Conservation (phyloP, 2,888 invertebrate species). For the Isoperla grammatica region DNA sequence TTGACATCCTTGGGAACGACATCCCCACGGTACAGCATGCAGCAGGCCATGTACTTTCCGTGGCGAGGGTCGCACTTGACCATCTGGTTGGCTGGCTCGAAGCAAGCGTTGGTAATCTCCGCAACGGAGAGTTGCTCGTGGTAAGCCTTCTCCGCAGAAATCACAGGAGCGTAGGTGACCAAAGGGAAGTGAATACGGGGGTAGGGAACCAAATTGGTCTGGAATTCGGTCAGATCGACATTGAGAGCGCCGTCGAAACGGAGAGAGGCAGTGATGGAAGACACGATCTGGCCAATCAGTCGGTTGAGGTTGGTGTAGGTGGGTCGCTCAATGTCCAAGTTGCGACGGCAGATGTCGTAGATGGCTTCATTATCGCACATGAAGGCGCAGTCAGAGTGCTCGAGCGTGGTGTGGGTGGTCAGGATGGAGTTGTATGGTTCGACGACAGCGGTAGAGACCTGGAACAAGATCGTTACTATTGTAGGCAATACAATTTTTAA, state of each 20-base stretch:
- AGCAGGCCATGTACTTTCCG: constrained; percentile 44
- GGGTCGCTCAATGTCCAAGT: constrained; percentile 91
- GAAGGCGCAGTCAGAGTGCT: constrained; percentile 95
- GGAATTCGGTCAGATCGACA: constrained; percentile 92
- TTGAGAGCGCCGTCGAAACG: constrained; percentile 91
- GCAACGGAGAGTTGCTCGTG: constrained; percentile 41
- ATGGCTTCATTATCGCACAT: constrained; percentile 91
- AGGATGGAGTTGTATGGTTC: constrained; percentile 97
- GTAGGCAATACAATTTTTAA: too few species aligned
- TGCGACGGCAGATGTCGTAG: constrained; percentile 90
- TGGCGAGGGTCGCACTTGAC: constrained; percentile 29
- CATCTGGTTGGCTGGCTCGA: constrained; percentile 49
- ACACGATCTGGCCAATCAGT: constrained; percentile 92
- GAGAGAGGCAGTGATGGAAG: constrained; percentile 86
- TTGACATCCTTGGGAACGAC: constrained; percentile 48
- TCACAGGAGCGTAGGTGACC: constrained; percentile 87
- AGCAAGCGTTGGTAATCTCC: constrained; percentile 50
- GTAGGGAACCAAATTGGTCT: constrained; percentile 92
- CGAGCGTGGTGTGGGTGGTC: constrained; percentile 92
- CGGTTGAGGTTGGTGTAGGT: constrained; percentile 96
- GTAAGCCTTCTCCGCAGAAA: constrained; percentile 71
- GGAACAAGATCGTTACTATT: constrained; percentile 32
- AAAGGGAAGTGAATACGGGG: constrained; percentile 92
- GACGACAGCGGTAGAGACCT: constrained; percentile 73
- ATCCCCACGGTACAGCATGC: constrained; percentile 44